phyloP scores from a whole-genome alignment of 1,140 invertebrate genomes.

The Drusus annulatus region DNA sequence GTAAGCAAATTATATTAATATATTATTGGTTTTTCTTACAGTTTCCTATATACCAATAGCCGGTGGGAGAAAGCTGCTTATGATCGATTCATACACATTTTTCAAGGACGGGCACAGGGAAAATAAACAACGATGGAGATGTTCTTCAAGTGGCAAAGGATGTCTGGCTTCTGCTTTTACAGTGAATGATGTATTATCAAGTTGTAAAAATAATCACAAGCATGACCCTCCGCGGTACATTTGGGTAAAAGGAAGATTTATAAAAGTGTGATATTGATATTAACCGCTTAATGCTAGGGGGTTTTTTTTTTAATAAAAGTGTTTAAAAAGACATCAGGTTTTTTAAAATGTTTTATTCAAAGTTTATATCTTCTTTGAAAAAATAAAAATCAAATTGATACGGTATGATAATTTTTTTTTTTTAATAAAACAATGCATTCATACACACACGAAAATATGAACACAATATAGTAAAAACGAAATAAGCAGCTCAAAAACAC shows the following conservation, averaged over 20 bases:
- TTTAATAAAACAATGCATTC: too few species aligned
- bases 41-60: background rate
- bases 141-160: slow-evolving; percentile 23
- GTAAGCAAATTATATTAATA: too few species aligned
- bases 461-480: too few species aligned
- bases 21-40: background rate
- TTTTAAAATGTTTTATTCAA: too few species aligned
- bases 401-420: too few species aligned
- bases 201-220: background rate
- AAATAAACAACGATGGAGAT: slow-evolving; percentile 4
- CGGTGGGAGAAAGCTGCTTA: slow-evolving; percentile 4
- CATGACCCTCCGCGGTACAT: slow-evolving; percentile 13
- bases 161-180: slow-evolving; percentile 17
- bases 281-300: too few species aligned
- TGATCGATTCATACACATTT: slow-evolving; percentile 32
- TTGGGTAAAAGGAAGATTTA: background rate
- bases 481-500: too few species aligned
- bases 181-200: background rate
- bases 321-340: too few species aligned
- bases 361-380: too few species aligned
- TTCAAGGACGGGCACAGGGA: background rate
- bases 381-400: too few species aligned
- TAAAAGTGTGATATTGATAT: slow-evolving; percentile 1
- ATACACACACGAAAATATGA: too few species aligned
- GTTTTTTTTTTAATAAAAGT: too few species aligned